Conservation (phyloP, 2,113 vertebrate genomes). For the Jaculus jaculus region DNA sequence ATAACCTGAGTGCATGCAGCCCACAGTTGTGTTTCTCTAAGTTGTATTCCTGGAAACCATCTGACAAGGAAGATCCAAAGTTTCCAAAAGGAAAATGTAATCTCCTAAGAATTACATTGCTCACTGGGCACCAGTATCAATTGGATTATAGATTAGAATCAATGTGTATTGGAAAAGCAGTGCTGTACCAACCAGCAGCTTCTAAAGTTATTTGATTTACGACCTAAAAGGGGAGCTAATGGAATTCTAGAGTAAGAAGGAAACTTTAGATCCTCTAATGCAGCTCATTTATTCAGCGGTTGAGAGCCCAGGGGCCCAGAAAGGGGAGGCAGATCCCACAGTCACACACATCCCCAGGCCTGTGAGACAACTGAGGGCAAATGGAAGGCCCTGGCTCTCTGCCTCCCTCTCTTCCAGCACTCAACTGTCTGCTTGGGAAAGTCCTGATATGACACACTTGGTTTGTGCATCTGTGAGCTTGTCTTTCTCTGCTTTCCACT, state of each 20-base stretch:
- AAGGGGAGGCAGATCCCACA: not conserved
- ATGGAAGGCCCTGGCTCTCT: not conserved
- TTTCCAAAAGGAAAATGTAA: constrained; percentile 41
- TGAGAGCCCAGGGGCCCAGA: not conserved
- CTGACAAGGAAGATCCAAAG: not conserved
- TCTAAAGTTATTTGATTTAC: constrained; percentile 52
- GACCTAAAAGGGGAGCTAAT: not conserved
- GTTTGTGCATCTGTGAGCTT: not conserved
- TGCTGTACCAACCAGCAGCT: not conserved
- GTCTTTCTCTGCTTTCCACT: not conserved
- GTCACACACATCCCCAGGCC: not conserved
- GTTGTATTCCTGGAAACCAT: not conserved
- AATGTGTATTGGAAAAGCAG: constrained; percentile 16
- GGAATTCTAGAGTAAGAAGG: not conserved
- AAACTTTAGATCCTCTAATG: not conserved
- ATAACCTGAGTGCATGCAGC: not conserved
- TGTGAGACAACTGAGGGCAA: not conserved
- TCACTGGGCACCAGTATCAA: not conserved
- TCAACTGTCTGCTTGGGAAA: not conserved
- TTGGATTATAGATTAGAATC: constrained; percentile 26
- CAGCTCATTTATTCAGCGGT: not conserved
- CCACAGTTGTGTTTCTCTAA: not conserved
- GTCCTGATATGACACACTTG: not conserved
- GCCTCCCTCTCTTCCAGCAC: not conserved
- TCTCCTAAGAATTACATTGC: not conserved